Conservation (phyloP, 2,888 invertebrate species). For the Heteropelma amictum region DNA sequence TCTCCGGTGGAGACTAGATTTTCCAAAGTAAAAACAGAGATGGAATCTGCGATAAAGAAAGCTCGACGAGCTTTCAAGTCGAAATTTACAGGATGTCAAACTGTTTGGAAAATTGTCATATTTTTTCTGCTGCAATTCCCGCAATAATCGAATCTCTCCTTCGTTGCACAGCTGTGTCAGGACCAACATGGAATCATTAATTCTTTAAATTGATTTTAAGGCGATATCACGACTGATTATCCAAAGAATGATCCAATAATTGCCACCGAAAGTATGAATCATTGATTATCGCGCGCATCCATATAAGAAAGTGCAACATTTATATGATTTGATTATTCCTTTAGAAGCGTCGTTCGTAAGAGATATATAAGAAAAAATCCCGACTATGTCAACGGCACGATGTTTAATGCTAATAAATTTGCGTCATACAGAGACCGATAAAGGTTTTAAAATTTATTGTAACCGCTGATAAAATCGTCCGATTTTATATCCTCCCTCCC, state of each 20-base stretch:
- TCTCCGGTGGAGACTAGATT: too few species aligned
- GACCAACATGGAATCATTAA: too few species aligned
- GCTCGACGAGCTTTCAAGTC: too few species aligned
- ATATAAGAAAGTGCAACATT: background rate
- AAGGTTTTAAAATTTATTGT: slow-evolving; percentile 52
- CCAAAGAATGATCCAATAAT: too few species aligned
- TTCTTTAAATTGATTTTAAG: too few species aligned
- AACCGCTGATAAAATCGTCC: slow-evolving; percentile 50
- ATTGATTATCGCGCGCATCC: background rate
- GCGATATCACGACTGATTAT: too few species aligned
- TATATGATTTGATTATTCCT: background rate
- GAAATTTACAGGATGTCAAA: background rate
- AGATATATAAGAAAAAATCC: slow-evolving; percentile 19
- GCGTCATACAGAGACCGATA: slow-evolving; percentile 46
- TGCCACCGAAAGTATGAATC: too few species aligned
- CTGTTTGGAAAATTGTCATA: background rate
- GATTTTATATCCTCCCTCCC: slow-evolving; percentile 4
- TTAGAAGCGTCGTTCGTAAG: background rate
- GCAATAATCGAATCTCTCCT: background rate
- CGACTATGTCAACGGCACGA: slow-evolving; percentile 59
- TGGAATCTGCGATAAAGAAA: too few species aligned
- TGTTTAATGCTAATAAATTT: slow-evolving; percentile 66
- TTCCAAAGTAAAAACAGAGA: too few species aligned
- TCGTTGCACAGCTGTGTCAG: background rate
- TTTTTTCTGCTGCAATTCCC: background rate